Conservation (phyloP, 2,113 vertebrate genomes). For the Cairina moschata region DNA sequence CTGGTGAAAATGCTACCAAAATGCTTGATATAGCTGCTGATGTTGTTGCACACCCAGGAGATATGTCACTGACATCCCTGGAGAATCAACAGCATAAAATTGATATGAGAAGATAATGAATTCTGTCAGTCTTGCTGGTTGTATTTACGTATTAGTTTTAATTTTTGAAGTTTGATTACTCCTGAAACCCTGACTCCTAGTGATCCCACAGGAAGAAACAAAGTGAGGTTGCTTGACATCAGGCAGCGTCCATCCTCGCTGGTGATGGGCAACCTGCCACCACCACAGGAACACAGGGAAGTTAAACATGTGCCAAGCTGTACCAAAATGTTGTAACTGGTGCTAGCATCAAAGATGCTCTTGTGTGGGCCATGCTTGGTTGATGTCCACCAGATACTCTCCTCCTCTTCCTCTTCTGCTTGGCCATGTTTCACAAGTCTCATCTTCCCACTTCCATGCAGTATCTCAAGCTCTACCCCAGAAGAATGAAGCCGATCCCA, state of each 20-base stretch:
- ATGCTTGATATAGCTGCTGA: background rate
- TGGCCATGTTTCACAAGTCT: background rate
- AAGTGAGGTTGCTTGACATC: background rate
- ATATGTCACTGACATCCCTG: background rate
- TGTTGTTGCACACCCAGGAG: background rate
- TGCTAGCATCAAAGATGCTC: background rate
- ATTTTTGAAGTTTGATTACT: background rate
- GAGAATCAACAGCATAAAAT: background rate
- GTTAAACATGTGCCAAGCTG: background rate
- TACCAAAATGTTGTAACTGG: background rate
- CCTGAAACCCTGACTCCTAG: background rate
- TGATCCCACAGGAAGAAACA: background rate
- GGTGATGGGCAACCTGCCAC: background rate
- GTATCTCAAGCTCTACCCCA: background rate
- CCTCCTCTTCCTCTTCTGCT: background rate
- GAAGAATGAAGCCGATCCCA: background rate
- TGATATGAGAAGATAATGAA: background rate
- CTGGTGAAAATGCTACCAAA: background rate
- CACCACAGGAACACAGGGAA: background rate
- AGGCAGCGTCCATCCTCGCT: background rate
- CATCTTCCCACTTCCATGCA: rapidly evolving
- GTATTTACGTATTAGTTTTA: background rate
- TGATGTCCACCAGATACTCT: background rate
- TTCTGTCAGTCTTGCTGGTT: background rate
- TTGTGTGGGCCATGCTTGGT: background rate